A percentile compares a stretch with the other conserved stretches of the same genome.
Conservation (phyloP, 2,797 vertebrate genomes). For the Lophotriccus pileatus region DNA sequence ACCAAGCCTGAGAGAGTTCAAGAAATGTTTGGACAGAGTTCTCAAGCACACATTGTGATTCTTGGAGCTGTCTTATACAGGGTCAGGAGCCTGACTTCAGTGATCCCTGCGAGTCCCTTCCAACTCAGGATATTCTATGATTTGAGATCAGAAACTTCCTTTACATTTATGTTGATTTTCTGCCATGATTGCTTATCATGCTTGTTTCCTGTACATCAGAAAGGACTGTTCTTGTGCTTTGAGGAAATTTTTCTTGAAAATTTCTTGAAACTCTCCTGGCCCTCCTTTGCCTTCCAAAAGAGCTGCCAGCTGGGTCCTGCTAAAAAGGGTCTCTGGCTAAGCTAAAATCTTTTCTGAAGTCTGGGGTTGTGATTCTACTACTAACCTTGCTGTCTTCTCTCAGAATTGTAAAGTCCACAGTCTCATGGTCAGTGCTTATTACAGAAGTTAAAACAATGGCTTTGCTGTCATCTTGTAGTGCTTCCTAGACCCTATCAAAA, state of each 20-base stretch:
- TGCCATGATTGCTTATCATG: neutral
- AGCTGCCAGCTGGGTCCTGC: neutral
- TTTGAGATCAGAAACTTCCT: neutral
- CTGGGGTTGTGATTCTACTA: neutral
- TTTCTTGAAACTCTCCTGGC: neutral
- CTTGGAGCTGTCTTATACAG: neutral
- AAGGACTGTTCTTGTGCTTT: neutral
- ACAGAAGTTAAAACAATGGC: constrained; percentile 8
- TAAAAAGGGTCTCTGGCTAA: neutral
- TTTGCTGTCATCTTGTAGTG: neutral
- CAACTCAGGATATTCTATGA: neutral
- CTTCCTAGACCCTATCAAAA: neutral
- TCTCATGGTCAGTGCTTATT: neutral
- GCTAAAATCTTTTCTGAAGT: neutral
- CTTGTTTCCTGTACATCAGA: neutral
- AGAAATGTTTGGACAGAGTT: neutral
- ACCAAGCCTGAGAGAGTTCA: neutral
- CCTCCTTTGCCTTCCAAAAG: neutral
- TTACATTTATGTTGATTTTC: neutral
- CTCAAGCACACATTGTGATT: neutral
- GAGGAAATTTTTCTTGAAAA: neutral
- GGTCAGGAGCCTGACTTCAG: neutral
- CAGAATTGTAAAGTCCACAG: neutral
- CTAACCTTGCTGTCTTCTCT: neutral
- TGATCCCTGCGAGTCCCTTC: neutral